phyloP scores from a whole-genome alignment of 2,113 vertebrate species.

The Scalopus aquaticus region DNA sequence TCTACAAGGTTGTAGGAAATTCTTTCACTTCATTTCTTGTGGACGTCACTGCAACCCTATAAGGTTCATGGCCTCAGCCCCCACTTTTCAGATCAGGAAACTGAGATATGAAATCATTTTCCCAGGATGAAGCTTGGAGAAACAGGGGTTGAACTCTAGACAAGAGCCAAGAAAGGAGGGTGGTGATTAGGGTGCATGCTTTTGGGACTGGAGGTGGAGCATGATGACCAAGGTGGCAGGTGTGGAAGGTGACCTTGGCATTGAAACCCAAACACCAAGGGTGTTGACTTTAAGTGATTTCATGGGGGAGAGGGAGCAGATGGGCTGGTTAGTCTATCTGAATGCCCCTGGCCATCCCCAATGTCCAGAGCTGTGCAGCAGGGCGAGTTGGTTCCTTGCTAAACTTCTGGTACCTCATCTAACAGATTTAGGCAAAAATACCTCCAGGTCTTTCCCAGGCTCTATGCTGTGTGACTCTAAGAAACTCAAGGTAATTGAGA shows the following conservation, averaged over 20 bases:
- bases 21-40: conserved; percentile 5
- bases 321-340: too few relatives aligned
- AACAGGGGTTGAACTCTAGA: background rate
- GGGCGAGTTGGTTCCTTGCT: background rate
- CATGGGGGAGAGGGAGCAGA: background rate
- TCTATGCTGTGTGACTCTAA: background rate
- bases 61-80: background rate
- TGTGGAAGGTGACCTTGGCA: background rate
- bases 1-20: conserved; percentile 46
- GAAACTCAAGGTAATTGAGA: background rate
- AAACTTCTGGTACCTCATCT: background rate
- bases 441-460: background rate
- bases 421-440: background rate
- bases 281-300: background rate
- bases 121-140: background rate
- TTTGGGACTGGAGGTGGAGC: too few relatives aligned
- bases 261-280: background rate
- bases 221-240: background rate
- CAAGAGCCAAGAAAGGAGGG: background rate
- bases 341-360: background rate
- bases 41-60: background rate
- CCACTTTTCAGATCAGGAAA: conserved; percentile 24
- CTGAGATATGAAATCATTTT: background rate
- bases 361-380: background rate
- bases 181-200: background rate